phyloP scores from a whole-genome alignment of 2,113 vertebrate species.

The Ciconia stormi region DNA sequence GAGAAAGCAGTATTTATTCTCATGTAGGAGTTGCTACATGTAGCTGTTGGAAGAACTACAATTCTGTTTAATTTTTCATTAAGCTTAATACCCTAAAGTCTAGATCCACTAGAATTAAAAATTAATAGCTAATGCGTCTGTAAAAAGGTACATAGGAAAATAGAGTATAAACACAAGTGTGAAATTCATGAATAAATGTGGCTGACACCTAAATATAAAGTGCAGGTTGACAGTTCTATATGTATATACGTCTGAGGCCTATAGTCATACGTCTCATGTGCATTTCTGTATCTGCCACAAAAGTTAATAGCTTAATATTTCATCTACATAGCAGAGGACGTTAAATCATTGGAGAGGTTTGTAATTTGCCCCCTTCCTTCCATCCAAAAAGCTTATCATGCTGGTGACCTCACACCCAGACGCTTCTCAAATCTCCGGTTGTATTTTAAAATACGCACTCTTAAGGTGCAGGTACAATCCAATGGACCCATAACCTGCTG shows the following conservation, averaged over 20 bases:
- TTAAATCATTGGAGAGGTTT: slow-evolving; percentile 9
- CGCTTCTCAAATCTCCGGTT: not conserved
- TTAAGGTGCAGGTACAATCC: not conserved
- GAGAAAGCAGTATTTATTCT: slow-evolving; percentile 58
- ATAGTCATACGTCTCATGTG: slow-evolving; percentile 3
- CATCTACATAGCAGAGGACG: slow-evolving; percentile 61
- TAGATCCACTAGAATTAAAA: slow-evolving; percentile 39
- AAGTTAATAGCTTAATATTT: slow-evolving; percentile 70
- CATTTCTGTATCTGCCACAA: slow-evolving; percentile 59
- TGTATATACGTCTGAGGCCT: not conserved
- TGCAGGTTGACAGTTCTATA: not conserved
- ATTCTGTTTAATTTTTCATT: slow-evolving; percentile 60
- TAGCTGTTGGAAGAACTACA: slow-evolving; percentile 31
- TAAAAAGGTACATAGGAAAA: slow-evolving; percentile 21
- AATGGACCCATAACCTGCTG: not conserved
- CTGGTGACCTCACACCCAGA: not conserved
- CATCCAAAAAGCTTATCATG: slow-evolving; percentile 12
- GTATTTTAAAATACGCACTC: not conserved
- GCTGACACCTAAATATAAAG: not conserved
- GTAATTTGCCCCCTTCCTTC: slow-evolving; percentile 5
- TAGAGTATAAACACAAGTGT: not conserved
- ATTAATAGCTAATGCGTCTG: not conserved
- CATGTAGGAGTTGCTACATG: not conserved
- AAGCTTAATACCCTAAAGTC: slow-evolving; percentile 41
- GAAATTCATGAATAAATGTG: not conserved